phyloP scores from a whole-genome alignment of 2,113 vertebrate genomes.

The Steatornis caripensis region DNA sequence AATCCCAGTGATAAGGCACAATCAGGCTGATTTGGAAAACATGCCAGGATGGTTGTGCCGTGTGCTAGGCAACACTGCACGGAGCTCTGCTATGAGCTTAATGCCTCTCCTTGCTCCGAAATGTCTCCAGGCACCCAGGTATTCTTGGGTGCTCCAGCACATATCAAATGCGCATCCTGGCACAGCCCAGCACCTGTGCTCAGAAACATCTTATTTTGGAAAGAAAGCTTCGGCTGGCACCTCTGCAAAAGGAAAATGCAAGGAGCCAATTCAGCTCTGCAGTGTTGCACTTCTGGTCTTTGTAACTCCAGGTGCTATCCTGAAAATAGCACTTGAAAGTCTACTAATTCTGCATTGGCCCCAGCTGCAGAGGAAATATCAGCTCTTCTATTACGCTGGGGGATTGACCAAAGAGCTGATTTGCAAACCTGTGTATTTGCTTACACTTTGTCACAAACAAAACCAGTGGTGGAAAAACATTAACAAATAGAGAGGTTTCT shows the following conservation, averaged over 20 bases:
- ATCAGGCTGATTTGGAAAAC: background rate
- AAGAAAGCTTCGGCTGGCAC: background rate
- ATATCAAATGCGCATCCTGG: background rate
- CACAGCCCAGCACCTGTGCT: background rate
- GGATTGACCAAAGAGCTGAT: background rate
- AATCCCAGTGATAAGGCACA: background rate
- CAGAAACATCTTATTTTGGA: background rate
- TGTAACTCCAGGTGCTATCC: background rate
- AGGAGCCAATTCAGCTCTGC: background rate
- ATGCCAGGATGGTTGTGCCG: background rate
- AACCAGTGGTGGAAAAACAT: background rate
- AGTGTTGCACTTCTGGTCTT: background rate
- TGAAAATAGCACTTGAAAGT: slow-evolving; percentile 9
- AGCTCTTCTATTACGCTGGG: background rate
- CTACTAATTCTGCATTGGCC: background rate
- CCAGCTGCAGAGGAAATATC: background rate
- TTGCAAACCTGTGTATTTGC: background rate
- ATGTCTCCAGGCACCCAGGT: background rate
- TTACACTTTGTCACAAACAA: background rate
- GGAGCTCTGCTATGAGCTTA: background rate
- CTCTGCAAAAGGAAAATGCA: slow-evolving; percentile 1
- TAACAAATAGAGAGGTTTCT: background rate
- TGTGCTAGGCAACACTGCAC: background rate
- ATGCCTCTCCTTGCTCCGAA: background rate
- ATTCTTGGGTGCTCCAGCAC: background rate